Evolutionary conservation across 2,888 invertebrate genomes (phyloP).

Genomic region (Matsumyia berberina): DNA sequence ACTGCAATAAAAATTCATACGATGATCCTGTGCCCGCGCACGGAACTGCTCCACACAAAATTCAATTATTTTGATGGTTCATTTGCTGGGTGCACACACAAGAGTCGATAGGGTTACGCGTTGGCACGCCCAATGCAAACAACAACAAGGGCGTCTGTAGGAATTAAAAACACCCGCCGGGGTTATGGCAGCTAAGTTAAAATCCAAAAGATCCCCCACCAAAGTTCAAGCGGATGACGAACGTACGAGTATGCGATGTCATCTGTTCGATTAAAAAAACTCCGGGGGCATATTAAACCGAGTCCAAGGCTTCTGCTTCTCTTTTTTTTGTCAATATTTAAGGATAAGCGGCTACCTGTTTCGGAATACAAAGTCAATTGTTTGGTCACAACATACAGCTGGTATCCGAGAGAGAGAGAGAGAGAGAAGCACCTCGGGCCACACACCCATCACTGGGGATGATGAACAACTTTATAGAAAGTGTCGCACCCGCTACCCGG

Average conservation of each 20-base stretch:
- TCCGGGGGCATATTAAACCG: constrained; percentile 34
- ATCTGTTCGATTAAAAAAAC: constrained; percentile 42
- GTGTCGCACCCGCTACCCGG: constrained; percentile 37
- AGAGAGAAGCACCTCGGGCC: constrained; percentile 51
- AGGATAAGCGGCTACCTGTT: constrained; percentile 69
- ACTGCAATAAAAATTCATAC: constrained; percentile 62
- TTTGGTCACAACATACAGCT: constrained; percentile 61
- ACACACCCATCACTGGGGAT: constrained; percentile 51
- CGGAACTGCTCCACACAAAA: constrained; percentile 23
- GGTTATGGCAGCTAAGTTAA: constrained; percentile 25
- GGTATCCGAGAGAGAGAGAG: constrained; percentile 38
- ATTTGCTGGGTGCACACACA: constrained; percentile 47
- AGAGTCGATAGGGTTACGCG: constrained; percentile 42
- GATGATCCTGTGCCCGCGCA: constrained; percentile 19
- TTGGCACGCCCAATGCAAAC: background rate
- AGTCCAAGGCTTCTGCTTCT: constrained; percentile 29
- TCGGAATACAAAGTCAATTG: constrained; percentile 69
- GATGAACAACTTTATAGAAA: constrained; percentile 73
- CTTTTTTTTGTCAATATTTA: constrained; percentile 60
- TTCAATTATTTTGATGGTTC: constrained; percentile 75
- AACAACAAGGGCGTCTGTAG: background rate
- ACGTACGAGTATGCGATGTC: constrained; percentile 4
- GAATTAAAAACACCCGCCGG: constrained; percentile 34
- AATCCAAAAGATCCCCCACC: constrained; percentile 17
- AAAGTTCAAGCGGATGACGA: constrained; percentile 39